These are phyloP conservation scores for Patella pellucida DNA, from an alignment of 2,888 invertebrate genomes.

Conservation along the genomic window DNA sequence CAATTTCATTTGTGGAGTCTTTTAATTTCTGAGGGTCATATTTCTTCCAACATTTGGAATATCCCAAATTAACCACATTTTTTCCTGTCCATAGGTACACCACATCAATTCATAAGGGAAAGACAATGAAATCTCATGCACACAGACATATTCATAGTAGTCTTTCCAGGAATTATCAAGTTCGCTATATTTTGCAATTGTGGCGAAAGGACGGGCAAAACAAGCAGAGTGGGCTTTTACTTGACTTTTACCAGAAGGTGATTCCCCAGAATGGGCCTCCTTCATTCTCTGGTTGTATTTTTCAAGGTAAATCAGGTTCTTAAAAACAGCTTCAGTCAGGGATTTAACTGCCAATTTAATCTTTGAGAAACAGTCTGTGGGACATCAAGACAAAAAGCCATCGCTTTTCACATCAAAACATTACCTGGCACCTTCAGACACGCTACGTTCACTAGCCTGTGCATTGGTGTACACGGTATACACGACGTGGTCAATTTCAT, in stretches of 20 bases:
- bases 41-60: background rate
- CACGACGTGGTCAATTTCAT: too few species aligned
- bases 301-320: too few species aligned
- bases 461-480: too few species aligned
- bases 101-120: background rate
- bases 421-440: too few species aligned
- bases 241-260: background rate
- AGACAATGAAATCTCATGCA: slow-evolving; percentile 1
- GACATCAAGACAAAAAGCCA: too few species aligned
- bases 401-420: too few species aligned
- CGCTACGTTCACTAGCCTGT: too few species aligned
- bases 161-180: slow-evolving; percentile 3
- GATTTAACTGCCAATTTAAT: background rate
- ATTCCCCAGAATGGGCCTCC: background rate
- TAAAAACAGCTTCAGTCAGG: background rate
- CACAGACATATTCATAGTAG: slow-evolving; percentile 17
- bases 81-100: background rate
- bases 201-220: background rate
- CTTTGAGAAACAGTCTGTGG: too few species aligned
- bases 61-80: slow-evolving; percentile 12
- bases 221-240: background rate
- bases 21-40: slow-evolving; percentile 3
- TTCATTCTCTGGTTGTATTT: background rate
- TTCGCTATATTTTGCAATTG: slow-evolving; percentile 12
- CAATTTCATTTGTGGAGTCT: too few species aligned